A percentile compares a stretch with the other conserved stretches of the same genome.
These are phyloP conservation scores for Elysia crispata DNA, from an alignment of 2,888 invertebrate species.

Conservation along the genomic window DNA sequence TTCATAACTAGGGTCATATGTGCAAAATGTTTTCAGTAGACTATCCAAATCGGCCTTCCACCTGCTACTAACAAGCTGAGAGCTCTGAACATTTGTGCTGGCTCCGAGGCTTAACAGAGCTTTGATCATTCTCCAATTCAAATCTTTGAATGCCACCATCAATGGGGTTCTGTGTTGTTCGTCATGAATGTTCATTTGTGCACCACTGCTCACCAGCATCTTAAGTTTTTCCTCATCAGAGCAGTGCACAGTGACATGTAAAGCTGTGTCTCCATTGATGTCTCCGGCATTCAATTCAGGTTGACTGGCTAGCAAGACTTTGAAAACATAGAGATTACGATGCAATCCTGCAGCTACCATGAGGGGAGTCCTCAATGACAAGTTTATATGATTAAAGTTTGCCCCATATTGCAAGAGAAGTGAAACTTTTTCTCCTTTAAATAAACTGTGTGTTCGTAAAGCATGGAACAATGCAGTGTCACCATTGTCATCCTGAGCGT, in stretches of 20 bases:
- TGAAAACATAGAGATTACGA: no score
- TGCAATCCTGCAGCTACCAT: no score
- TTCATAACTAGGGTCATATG: no score
- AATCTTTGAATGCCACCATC: conserved; percentile 24
- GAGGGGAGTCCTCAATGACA: no score
- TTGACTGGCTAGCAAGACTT: no score
- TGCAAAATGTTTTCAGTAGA: no score
- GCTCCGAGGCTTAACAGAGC: conserved; percentile 4
- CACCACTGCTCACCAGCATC: conserved; percentile 29
- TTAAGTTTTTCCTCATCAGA: not conserved
- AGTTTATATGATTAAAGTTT: no score
- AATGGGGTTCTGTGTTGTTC: not conserved
- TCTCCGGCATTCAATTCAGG: no score
- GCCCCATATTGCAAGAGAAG: no score
- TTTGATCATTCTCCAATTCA: not conserved
- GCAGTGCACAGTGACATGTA: no score
- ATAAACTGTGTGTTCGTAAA: not conserved
- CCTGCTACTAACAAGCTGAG: not conserved
- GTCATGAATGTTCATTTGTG: conserved; percentile 23
- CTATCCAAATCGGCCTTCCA: no score
- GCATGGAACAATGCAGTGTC: conserved; percentile 26
- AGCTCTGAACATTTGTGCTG: not conserved
- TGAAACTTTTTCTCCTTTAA: conserved; percentile 25
- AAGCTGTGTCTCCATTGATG: no score
- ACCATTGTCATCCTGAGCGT: conserved; percentile 24